Evolutionary conservation across 2,888 invertebrate species (phyloP).

Genomic region (Cyaniris semiargus): DNA sequence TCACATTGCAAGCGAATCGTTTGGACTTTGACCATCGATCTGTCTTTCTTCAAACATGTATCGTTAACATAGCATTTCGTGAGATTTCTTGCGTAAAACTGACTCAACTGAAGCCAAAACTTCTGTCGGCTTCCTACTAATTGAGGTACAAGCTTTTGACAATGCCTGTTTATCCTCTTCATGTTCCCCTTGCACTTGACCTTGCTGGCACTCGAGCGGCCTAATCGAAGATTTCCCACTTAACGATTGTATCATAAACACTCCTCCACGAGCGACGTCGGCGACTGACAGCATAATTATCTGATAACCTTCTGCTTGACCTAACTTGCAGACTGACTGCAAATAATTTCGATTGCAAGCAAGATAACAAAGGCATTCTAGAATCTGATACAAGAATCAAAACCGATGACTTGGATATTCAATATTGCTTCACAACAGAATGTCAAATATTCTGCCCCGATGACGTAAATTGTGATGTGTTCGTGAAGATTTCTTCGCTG

Average conservation of each 20-base stretch:
- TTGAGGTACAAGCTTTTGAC: background rate
- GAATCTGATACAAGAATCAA: background rate
- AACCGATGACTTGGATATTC: background rate
- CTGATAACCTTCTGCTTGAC: background rate
- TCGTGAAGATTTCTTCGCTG: constrained; percentile 11
- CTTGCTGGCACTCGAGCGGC: background rate
- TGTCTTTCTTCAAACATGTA: too few species aligned
- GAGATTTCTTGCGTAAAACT: too few species aligned
- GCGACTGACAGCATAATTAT: background rate
- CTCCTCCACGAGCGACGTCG: background rate
- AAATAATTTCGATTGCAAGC: constrained; percentile 13
- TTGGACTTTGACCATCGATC: background rate
- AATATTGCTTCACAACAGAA: background rate
- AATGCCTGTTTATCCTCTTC: background rate
- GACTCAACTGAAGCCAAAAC: too few species aligned
- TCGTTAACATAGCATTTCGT: too few species aligned
- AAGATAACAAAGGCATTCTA: background rate
- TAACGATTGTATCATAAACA: constrained; percentile 18
- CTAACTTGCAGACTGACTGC: background rate
- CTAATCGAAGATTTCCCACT: constrained; percentile 12
- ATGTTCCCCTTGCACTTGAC: constrained; percentile 2
- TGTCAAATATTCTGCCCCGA: background rate
- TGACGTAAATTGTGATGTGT: background rate
- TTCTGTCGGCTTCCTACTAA: background rate
- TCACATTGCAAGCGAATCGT: background rate